Conservation (phyloP, 1,140 invertebrate species). For the Trichonephila clavipes region DNA sequence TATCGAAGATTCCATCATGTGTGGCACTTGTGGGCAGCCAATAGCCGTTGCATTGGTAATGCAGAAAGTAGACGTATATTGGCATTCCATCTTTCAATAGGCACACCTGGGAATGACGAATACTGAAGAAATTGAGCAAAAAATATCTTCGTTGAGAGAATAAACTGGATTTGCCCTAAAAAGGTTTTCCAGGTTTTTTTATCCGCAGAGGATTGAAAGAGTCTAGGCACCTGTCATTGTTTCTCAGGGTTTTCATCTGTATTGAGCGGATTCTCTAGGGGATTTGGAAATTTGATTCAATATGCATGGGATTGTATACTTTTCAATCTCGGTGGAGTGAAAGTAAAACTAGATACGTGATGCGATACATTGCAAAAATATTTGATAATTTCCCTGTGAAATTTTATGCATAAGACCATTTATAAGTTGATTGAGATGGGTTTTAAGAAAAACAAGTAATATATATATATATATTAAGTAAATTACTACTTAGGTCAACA, state of each 20-base stretch:
- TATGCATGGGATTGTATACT: not conserved
- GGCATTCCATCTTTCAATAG: not conserved
- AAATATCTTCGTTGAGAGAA: not conserved
- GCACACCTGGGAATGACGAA: not conserved
- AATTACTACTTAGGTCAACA: too few species aligned
- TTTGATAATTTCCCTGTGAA: too few species aligned
- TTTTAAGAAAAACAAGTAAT: too few species aligned
- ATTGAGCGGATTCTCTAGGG: not conserved
- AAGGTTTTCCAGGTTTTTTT: not conserved
- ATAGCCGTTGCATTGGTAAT: not conserved
- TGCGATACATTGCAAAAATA: too few species aligned
- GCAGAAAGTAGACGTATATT: not conserved
- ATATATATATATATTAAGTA: too few species aligned
- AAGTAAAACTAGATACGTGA: too few species aligned
- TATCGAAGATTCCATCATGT: not conserved
- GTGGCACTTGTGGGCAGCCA: not conserved
- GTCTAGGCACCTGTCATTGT: not conserved
- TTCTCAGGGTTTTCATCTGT: not conserved
- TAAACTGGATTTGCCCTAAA: not conserved
- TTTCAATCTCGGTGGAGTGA: too few species aligned
- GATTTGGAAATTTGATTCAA: not conserved
- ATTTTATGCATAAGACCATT: too few species aligned
- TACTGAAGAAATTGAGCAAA: not conserved
- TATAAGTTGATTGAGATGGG: too few species aligned
- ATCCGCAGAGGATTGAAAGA: not conserved